A percentile compares a stretch with the other conserved stretches of the same genome.
These are phyloP conservation scores for Suncus etruscus DNA, from an alignment of 2,113 vertebrate genomes.

Conservation along the genomic window DNA sequence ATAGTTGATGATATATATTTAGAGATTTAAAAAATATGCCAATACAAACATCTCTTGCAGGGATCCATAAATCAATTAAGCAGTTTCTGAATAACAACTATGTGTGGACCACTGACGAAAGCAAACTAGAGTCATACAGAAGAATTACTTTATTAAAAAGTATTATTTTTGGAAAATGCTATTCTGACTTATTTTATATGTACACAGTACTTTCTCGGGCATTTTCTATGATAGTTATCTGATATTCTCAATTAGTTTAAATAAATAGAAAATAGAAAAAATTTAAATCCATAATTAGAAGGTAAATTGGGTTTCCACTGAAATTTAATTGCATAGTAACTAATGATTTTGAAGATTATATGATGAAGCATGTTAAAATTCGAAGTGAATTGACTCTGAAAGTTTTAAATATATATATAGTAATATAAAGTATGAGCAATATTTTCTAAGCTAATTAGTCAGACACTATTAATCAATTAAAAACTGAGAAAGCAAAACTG, in stretches of 20 bases:
- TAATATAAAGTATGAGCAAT: constrained; percentile 15
- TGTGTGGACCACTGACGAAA: neutral
- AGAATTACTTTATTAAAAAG: constrained; percentile 40
- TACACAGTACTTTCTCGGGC: constrained; percentile 12
- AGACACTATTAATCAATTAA: constrained; percentile 18
- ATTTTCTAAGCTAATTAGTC: neutral
- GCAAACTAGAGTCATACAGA: neutral
- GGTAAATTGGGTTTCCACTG: neutral
- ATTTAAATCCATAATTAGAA: neutral
- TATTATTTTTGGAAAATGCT: constrained; percentile 34
- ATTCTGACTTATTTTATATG: constrained; percentile 26
- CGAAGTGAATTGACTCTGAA: constrained; percentile 34
- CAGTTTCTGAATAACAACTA: constrained; percentile 39
- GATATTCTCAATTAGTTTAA: neutral
- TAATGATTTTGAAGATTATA: neutral
- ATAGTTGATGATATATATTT: constrained; percentile 39
- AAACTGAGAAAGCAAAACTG: constrained; percentile 4
- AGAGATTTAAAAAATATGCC: constrained; percentile 41
- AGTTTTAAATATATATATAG: neutral
- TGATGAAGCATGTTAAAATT: constrained; percentile 30
- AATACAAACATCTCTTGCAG: constrained; percentile 32
- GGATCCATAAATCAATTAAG: constrained; percentile 58
- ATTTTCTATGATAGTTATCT: neutral
- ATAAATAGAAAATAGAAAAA: constrained; percentile 41
- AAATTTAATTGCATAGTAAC: constrained; percentile 20